phyloP scores from a whole-genome alignment of 2,888 invertebrate species.

The Adelognathus sp. region DNA sequence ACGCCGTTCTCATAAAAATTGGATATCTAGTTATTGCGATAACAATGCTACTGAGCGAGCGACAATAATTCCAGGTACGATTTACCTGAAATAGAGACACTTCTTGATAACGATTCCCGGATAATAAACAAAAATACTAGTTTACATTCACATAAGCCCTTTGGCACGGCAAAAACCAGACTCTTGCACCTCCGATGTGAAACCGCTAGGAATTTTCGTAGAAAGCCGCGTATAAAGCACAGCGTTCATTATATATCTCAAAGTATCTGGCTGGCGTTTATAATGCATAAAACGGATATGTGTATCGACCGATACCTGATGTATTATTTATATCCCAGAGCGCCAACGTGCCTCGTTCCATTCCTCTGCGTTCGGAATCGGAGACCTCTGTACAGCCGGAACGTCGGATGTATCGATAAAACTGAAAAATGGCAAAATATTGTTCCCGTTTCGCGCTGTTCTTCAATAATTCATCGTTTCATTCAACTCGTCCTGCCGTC shows the following conservation, averaged over 20 bases:
- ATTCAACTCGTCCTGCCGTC: slow-evolving; percentile 42
- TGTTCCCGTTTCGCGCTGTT: not conserved
- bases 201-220: slow-evolving; percentile 7
- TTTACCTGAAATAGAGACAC: too few species aligned
- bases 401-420: slow-evolving; percentile 52
- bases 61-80: too few species aligned
- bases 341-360: slow-evolving; percentile 11
- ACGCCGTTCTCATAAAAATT: too few species aligned
- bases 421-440: slow-evolving; percentile 48
- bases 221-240: not conserved
- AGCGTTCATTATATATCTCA: not conserved
- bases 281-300: slow-evolving; percentile 1
- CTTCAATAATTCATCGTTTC: slow-evolving; percentile 61
- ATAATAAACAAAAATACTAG: too few species aligned
- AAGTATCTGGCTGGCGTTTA: slow-evolving; percentile 24
- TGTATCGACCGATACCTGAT: slow-evolving; percentile 20
- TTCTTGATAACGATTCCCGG: too few species aligned
- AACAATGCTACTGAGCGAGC: too few species aligned
- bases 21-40: too few species aligned
- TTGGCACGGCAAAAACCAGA: not conserved
- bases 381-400: not conserved
- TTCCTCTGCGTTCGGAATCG: not conserved
- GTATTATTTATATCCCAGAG: slow-evolving; percentile 53
- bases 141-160: too few species aligned
- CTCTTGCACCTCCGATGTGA: not conserved